These are phyloP conservation scores for Heterodera filipjevi DNA, from an alignment of 2,888 invertebrate genomes.

Conservation along the genomic window DNA sequence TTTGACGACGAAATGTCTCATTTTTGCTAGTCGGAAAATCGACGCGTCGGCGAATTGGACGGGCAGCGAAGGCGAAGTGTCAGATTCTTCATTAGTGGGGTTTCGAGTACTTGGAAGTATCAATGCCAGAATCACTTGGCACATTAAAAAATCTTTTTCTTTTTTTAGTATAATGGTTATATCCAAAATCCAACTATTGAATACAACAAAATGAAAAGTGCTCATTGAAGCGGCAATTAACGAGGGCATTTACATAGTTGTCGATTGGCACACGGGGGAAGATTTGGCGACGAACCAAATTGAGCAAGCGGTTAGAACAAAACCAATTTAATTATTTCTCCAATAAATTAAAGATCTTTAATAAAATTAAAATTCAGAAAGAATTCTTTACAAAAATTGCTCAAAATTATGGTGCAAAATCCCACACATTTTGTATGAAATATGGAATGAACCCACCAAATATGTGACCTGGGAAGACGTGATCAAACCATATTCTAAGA, in stretches of 20 bases:
- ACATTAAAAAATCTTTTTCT: neutral
- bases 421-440: conserved; percentile 38
- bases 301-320: neutral
- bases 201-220: neutral
- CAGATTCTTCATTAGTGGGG: too few relatives aligned
- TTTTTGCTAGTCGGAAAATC: too few relatives aligned
- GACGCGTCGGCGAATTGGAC: too few relatives aligned
- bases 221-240: conserved; percentile 24
- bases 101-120: neutral
- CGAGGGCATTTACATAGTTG: conserved; percentile 28
- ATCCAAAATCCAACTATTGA: neutral
- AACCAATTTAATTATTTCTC: neutral
- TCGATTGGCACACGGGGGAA: conserved; percentile 22
- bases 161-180: conserved; percentile 24
- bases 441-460: conserved; percentile 33
- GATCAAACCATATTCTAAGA: conserved; percentile 21
- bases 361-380: neutral
- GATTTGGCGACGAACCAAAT: conserved; percentile 8
- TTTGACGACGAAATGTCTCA: too few relatives aligned
- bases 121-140: neutral
- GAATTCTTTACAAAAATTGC: conserved; percentile 33
- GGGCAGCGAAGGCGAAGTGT: too few relatives aligned
- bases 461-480: conserved; percentile 26
- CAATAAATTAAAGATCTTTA: neutral
- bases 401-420: conserved; percentile 14